Conservation (phyloP, 2,888 invertebrate species). For the Archips crataeganus region DNA sequence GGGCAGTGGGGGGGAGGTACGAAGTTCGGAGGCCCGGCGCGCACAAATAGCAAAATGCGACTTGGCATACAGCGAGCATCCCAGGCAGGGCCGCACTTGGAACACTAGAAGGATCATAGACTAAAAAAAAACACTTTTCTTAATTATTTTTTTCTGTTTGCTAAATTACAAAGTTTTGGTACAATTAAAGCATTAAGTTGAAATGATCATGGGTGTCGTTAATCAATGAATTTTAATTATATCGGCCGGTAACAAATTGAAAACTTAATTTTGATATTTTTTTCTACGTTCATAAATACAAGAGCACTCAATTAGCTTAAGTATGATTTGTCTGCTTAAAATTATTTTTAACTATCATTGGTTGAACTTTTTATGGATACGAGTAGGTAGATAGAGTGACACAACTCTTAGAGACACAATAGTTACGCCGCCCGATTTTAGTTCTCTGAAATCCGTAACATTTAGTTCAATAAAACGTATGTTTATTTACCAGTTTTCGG, state of each 20-base stretch:
- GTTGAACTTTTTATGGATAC: too few relatives aligned
- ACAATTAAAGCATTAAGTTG: too few relatives aligned
- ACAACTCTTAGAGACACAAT: not conserved
- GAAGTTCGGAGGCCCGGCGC: constrained; percentile 74
- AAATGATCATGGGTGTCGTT: too few relatives aligned
- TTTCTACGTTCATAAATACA: too few relatives aligned
- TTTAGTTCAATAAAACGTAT: constrained; percentile 14
- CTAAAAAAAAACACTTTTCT: not conserved
- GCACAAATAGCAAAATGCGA: constrained; percentile 82
- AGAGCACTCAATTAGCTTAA: too few relatives aligned
- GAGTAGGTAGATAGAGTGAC: not conserved
- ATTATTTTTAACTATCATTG: too few relatives aligned
- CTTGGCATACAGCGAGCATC: constrained; percentile 78
- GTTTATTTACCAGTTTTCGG: constrained; percentile 28
- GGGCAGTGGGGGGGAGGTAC: constrained; percentile 56
- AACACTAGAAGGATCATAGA: constrained; percentile 24
- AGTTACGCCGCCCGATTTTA: constrained; percentile 2
- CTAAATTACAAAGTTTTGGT: not conserved
- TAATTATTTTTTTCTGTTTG: not conserved
- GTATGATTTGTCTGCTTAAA: too few relatives aligned
- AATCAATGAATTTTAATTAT: too few relatives aligned
- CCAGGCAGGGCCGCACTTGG: constrained; percentile 67
- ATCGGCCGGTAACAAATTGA: too few relatives aligned
- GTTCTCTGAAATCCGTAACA: constrained; percentile 1
- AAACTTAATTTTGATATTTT: too few relatives aligned